Evolutionary conservation across 1,140 invertebrate species (phyloP), one percentile per base, ranked within the genome.

Genomic region (Drosophila pseudoobscura): DNA sequence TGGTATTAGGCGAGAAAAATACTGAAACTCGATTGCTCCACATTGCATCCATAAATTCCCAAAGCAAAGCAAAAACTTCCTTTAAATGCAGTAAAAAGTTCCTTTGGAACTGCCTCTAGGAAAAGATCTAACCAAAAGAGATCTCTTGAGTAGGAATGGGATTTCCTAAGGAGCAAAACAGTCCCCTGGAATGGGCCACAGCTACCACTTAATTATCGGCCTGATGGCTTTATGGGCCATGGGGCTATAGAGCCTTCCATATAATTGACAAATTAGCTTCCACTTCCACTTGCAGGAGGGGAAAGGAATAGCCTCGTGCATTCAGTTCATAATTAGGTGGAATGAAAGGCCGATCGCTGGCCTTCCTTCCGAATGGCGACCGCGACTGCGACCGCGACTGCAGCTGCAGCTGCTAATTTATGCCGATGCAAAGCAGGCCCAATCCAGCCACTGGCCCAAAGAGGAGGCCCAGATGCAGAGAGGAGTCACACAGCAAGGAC

Each of bases 321-420:
- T 62, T 74, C 59, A 85, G 80, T 77, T 74, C 77, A 85, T 85
- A 84, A 84, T 84, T 80, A 84, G 80, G 76, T 75, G 54, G 55
- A 26, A 5, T 26, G 24, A 26, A 26, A 26, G 24, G 24, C 24
- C 24, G 24, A 26, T 26, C 24, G 24, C 24, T 26, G 24, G 24
- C 24, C 24, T 24, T 41, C 17, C 45, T 39, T 50, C 15, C 45
- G 61, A 35, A 52, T 49, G 53, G 63, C 56, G 47, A 47, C 49
- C 63, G 59, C 17, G 47, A 47, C 49, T 66, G 63, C 56, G 47
- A 47, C 49, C 63, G 59, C 17, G 47, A 47, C 49, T 66, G 59
- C 80, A 66, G 80, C 79, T 62, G 73, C 78, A 77, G 52, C 74
- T 80, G 80, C 82, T 85, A 87, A 85, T 85, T 87, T 85, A 82